These are phyloP conservation scores for Anguilla japonica DNA, from an alignment of 2,113 vertebrate species.

Conservation along the genomic window DNA sequence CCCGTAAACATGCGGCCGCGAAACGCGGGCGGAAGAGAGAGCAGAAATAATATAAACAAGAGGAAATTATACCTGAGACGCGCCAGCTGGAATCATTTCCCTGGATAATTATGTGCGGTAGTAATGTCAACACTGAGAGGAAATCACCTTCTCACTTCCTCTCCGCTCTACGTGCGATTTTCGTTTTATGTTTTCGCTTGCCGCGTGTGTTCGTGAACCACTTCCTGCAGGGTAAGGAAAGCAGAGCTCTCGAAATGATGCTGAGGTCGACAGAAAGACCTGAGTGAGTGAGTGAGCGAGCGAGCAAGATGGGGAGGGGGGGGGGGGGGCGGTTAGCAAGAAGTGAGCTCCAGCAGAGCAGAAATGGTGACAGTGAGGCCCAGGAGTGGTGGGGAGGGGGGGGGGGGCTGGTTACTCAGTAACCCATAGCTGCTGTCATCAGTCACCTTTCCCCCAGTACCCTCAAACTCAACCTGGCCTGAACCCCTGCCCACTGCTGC, in stretches of 20 bases:
- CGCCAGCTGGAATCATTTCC: not conserved
- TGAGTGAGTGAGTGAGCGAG: no score
- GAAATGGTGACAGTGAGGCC: not conserved
- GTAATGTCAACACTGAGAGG: not conserved
- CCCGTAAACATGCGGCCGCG: not conserved
- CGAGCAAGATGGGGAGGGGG: not conserved
- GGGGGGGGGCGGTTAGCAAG: not conserved
- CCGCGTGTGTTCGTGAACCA: not conserved
- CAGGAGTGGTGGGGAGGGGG: no score
- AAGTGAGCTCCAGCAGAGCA: not conserved
- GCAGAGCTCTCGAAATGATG: not conserved
- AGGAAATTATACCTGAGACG: not conserved
- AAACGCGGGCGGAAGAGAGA: not conserved
- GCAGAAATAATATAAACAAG: not conserved
- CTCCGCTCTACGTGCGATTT: not conserved
- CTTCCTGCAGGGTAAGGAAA: constrained; percentile 2
- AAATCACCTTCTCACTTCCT: not conserved
- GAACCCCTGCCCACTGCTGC: not conserved
- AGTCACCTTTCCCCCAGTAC: not conserved
- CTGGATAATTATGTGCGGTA: not conserved
- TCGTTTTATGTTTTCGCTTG: not conserved
- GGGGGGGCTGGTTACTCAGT: not conserved
- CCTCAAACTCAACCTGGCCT: not conserved
- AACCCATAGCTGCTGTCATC: not conserved
- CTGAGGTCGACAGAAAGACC: not conserved